phyloP scores from a whole-genome alignment of 2,113 vertebrate species.

The Alaudala cheleensis region DNA sequence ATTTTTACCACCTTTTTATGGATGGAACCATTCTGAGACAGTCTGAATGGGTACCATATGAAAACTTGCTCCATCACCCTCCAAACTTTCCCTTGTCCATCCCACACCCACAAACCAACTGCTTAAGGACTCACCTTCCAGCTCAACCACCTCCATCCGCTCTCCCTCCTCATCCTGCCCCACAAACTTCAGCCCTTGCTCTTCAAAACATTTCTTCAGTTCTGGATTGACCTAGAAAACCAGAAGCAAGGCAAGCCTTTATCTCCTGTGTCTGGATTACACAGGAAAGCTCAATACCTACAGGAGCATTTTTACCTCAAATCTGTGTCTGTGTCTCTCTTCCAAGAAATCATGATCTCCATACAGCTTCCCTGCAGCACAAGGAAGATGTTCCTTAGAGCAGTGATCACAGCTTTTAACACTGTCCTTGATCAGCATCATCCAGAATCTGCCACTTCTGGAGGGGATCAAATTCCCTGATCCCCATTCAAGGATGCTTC shows the following conservation, averaged over 20 bases:
- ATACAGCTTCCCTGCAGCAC: constrained; percentile 85
- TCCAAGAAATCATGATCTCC: constrained; percentile 88
- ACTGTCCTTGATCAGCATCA: background rate
- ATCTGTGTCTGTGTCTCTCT: constrained; percentile 93
- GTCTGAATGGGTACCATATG: background rate
- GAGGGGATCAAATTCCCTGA: background rate
- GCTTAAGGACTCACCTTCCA: constrained; percentile 79
- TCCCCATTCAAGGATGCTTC: background rate
- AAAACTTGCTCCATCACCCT: background rate
- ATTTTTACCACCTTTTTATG: background rate
- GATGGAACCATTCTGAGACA: background rate
- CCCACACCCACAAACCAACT: background rate
- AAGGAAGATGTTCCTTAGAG: background rate
- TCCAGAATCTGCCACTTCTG: background rate
- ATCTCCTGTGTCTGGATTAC: background rate
- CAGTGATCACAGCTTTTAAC: background rate
- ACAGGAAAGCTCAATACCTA: background rate
- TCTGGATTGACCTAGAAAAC: constrained; percentile 89
- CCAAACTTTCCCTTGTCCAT: background rate
- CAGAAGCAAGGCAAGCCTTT: background rate
- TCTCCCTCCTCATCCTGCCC: constrained; percentile 94
- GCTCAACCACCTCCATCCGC: constrained; percentile 92
- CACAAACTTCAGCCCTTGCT: constrained; percentile 88
- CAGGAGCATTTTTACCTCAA: constrained; percentile 80
- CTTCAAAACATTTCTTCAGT: constrained; percentile 87